phyloP scores from a whole-genome alignment of 2,113 vertebrate species.

The Pyxicephalus adspersus region DNA sequence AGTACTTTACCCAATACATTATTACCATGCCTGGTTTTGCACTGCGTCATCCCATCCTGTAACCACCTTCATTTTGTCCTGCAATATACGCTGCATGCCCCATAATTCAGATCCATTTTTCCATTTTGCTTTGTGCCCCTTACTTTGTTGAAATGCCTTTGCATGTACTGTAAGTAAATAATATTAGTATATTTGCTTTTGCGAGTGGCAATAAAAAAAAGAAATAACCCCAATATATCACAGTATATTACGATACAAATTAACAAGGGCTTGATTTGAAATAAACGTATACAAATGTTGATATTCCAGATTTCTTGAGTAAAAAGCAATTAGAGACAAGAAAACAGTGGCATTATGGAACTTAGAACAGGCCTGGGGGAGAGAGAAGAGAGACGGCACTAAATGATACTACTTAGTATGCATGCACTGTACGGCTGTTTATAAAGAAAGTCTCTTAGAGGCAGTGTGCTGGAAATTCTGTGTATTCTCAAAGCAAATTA shows the following conservation, averaged over 20 bases:
- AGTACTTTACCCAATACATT: no score
- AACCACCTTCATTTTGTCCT: no score
- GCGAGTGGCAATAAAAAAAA: no score
- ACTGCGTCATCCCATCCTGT: no score
- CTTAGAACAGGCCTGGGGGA: constrained; percentile 16
- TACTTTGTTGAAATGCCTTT: no score
- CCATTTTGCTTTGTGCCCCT: no score
- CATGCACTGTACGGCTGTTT: constrained; percentile 19
- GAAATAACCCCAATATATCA: neutral
- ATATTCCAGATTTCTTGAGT: constrained; percentile 29
- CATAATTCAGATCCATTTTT: no score
- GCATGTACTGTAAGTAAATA: no score
- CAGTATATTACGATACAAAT: neutral
- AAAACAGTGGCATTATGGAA: constrained; percentile 23
- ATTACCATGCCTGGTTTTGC: no score
- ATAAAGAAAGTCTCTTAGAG: neutral
- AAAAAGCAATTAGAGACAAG: constrained; percentile 36
- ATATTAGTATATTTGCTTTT: no score
- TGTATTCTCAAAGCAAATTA: neutral
- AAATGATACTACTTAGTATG: constrained; percentile 41
- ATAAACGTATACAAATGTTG: constrained; percentile 24
- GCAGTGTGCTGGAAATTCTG: neutral
- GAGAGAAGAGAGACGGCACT: constrained; percentile 3
- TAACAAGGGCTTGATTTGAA: constrained; percentile 8
- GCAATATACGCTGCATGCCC: no score